phyloP scores from a whole-genome alignment of 2,797 vertebrate species.

The Capromys pilorides region DNA sequence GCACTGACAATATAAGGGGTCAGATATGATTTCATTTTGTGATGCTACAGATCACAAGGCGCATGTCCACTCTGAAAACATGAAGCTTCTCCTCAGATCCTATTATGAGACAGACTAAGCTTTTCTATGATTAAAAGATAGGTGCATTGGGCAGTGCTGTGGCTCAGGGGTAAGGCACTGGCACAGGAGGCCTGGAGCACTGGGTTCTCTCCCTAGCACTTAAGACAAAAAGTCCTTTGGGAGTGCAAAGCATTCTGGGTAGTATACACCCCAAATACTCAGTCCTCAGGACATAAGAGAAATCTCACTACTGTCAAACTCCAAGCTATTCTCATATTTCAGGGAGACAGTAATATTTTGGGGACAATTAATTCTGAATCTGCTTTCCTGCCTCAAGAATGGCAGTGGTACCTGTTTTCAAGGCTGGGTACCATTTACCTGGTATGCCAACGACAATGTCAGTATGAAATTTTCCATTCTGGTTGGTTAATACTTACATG shows the following conservation, averaged over 20 bases:
- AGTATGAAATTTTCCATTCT: fast-evolving
- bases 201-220: not conserved
- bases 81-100: too few relatives aligned
- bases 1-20: not conserved
- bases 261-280: not conserved
- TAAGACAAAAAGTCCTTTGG: not conserved
- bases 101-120: not conserved
- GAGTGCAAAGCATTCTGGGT: fast-evolving
- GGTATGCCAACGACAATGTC: fast-evolving
- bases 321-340: not conserved
- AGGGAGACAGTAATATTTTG: fast-evolving
- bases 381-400: not conserved
- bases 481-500: not conserved
- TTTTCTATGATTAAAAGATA: not conserved
- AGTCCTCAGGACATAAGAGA: fast-evolving
- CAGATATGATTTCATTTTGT: fast-evolving
- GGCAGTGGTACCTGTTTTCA: not conserved
- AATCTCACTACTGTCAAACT: not conserved
- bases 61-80: fast-evolving
- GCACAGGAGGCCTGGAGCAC: not conserved
- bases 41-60: not conserved
- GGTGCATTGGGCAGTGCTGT: not conserved
- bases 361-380: not conserved
- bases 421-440: not conserved
- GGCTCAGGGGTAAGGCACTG: not conserved